These are phyloP conservation scores for Passerina amoena DNA, from an alignment of 2,113 vertebrate genomes.

Conservation along the genomic window DNA sequence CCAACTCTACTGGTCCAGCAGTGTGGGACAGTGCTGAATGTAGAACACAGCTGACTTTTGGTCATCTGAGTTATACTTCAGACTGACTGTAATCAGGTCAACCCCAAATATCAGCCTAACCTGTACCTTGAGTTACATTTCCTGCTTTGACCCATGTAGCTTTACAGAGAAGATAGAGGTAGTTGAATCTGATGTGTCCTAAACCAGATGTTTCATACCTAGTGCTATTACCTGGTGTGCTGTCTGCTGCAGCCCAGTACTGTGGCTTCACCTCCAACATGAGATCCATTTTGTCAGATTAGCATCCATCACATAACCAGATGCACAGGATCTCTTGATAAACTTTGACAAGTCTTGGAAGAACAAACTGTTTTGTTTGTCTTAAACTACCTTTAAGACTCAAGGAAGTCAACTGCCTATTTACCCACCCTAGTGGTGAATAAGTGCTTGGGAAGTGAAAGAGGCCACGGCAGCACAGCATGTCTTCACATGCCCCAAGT, in stretches of 20 bases:
- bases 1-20: neutral
- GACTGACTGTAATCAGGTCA: neutral
- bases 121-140: neutral
- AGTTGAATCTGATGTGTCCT: neutral
- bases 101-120: neutral
- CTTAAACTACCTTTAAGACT: neutral
- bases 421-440: neutral
- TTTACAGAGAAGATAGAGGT: neutral
- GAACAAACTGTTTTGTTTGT: neutral
- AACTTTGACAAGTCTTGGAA: neutral
- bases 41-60: neutral
- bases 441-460: neutral
- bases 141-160: neutral
- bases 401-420: neutral
- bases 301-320: neutral
- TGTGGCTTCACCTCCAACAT: neutral
- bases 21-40: neutral
- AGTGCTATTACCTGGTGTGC: neutral
- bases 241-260: neutral
- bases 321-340: slow-evolving; percentile 2
- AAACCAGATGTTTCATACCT: neutral
- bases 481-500: slow-evolving; percentile 23
- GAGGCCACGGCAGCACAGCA: neutral
- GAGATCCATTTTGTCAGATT: neutral
- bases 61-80: neutral